A percentile compares a stretch with the other conserved stretches of the same genome.
Evolutionary conservation across 2,113 vertebrate species (phyloP).

Genomic region (Dromaius novaehollandiae): DNA sequence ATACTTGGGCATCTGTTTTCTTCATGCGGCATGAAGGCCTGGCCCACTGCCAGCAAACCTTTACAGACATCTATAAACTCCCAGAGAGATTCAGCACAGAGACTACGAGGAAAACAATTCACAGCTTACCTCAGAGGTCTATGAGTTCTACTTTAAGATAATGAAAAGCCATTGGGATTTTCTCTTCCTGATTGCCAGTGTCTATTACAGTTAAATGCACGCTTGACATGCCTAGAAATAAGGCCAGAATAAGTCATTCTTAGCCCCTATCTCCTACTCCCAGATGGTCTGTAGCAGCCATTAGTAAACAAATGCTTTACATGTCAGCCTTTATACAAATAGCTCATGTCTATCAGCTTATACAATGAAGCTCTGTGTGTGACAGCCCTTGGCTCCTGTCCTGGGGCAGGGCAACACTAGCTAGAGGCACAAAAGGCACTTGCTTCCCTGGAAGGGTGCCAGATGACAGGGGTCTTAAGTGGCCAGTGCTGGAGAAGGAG

Average conservation of each 20-base stretch:
- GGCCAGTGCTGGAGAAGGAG: not conserved
- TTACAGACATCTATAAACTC: not conserved
- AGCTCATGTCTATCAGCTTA: not conserved
- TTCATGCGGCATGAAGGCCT: not conserved
- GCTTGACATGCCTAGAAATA: not conserved
- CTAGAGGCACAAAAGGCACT: not conserved
- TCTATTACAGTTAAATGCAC: not conserved
- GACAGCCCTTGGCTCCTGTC: not conserved
- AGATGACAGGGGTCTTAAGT: accelerated
- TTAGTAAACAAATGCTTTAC: not conserved
- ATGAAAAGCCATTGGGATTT: accelerated
- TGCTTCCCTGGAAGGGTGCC: not conserved
- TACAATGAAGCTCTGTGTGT: not conserved
- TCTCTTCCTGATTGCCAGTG: not conserved
- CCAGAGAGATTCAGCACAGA: not conserved
- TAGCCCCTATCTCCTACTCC: not conserved
- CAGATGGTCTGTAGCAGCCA: accelerated
- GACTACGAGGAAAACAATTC: not conserved
- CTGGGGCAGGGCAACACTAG: not conserved
- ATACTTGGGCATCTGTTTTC: not conserved
- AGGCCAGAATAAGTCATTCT: not conserved
- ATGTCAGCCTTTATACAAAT: not conserved
- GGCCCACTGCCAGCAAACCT: not conserved
- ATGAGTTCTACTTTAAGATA: not conserved
- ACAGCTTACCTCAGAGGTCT: not conserved